Base-by-base conservation (phyloP, 1,140 invertebrate species). In the Temnothorax curvispinosus region DNA sequence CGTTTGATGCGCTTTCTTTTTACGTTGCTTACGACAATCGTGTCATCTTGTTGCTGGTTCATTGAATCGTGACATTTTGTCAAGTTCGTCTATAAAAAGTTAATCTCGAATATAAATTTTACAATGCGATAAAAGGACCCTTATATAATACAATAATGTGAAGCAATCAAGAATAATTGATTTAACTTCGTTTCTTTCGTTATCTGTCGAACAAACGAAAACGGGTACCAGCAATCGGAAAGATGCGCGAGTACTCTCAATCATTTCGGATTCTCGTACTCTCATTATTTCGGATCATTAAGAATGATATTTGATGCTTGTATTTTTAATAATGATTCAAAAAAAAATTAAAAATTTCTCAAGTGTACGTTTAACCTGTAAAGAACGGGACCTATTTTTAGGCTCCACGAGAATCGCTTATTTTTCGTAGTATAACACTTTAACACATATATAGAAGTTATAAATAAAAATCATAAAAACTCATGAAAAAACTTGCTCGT, bases 1-100 rank as follows among this genome's bases (percentile, higher is more conserved):
- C 41, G 15, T 44, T 64, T 47, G 47, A 65, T 52, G 60, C 38
- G 9, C 7, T 15, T 72, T 35, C 27, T 75, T 78, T 88, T 56
- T 69, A 65, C 35, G 38, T 77, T 86, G 82, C 74, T 88, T 78
- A 76, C 18, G 80, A 60, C 69, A 75, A 74, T 86, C 74, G 87
- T 38, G 32, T 86, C 67, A 77, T 76, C 58, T 86, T 52, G 21
- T 87, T 44, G 27, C 77, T 78, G 60, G 65, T 27, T 64, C 44
- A 56, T 44, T 71, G 52, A 86, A 85, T 86, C 82, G 87, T 88
- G 82, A 86, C 87, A 77, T 85, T 82, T 85, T 84, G 56, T 78
- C 56, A 64, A 67, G 13, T 56, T 50, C 13, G 44, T 35, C 21
- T 13, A 35, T 44, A 15, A 78, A 64, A 65, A 52, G 27, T 21